These are phyloP conservation scores for Sialia sialis DNA, from an alignment of 2,113 vertebrate species.

Conservation along the genomic window DNA sequence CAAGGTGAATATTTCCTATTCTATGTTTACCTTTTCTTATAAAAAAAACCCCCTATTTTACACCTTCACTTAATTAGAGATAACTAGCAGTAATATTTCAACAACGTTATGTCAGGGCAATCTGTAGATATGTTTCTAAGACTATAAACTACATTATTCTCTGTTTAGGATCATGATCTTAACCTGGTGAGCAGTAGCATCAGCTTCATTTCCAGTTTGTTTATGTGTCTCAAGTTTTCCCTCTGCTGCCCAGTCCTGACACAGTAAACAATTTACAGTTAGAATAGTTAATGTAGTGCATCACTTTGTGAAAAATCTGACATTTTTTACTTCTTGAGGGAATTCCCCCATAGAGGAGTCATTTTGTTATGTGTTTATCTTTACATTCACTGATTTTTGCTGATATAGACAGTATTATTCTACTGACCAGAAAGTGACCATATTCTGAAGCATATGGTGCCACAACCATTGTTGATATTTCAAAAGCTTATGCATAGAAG, in stretches of 20 bases:
- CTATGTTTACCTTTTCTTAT: background rate
- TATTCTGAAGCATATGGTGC: background rate
- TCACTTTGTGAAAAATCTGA: background rate
- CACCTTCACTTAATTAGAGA: background rate
- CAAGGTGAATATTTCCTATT: background rate
- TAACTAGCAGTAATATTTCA: background rate
- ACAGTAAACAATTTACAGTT: background rate
- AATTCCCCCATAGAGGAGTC: background rate
- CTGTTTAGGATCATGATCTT: background rate
- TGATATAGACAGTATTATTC: background rate
- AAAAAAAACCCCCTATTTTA: fast-evolving
- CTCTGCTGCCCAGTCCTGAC: background rate
- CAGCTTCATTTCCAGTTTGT: background rate
- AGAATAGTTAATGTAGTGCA: background rate
- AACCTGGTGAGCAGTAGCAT: background rate
- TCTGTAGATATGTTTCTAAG: background rate
- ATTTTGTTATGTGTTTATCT: background rate
- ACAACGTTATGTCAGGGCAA: fast-evolving
- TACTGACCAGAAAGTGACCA: background rate
- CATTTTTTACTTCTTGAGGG: background rate
- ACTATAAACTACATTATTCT: background rate
- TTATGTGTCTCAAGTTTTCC: background rate
- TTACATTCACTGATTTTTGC: background rate
- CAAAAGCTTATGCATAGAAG: background rate
- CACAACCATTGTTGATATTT: background rate